Percentiles rank a stretch among this genome's conserved stretches.
These are phyloP conservation scores for Bostrychus sinensis DNA, from an alignment of 2,113 vertebrate genomes.

Conservation along the genomic window DNA sequence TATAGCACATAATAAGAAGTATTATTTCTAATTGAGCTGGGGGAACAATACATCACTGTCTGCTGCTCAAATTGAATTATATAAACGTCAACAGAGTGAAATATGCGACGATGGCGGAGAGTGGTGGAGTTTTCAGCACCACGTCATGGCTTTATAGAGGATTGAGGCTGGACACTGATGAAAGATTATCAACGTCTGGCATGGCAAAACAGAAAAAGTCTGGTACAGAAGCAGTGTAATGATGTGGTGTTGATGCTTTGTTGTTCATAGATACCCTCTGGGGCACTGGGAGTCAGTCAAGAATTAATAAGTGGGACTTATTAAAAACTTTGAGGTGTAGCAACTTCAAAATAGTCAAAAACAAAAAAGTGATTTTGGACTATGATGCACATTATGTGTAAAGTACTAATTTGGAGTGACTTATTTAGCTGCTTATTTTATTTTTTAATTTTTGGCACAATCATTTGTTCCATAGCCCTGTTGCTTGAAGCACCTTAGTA, in stretches of 20 bases:
- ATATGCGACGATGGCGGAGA: neutral
- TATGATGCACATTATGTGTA: too few species aligned
- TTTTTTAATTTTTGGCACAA: too few species aligned
- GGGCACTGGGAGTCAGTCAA: neutral
- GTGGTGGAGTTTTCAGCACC: conserved; percentile 10
- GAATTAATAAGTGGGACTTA: neutral
- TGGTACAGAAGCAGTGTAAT: neutral
- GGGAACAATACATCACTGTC: conserved; percentile 52
- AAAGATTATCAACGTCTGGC: conserved; percentile 6
- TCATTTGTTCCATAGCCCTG: too few species aligned
- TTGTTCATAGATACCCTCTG: neutral
- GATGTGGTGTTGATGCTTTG: neutral
- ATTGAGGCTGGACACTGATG: neutral
- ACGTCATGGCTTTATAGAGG: neutral
- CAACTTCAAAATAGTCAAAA: too few species aligned
- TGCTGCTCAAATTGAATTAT: conserved; percentile 42
- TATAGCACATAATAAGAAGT: conserved; percentile 56
- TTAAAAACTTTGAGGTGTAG: too few species aligned
- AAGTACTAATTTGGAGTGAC: too few species aligned
- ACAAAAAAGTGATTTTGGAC: too few species aligned
- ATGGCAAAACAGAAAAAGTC: neutral
- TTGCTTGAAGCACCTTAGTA: too few species aligned
- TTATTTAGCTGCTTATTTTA: too few species aligned
- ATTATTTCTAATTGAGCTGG: conserved; percentile 55
- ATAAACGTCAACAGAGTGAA: conserved; percentile 21